These are phyloP conservation scores for Montipora capricornis DNA, from an alignment of 64 coral and sea anemone genomes.

Conservation along the genomic window DNA sequence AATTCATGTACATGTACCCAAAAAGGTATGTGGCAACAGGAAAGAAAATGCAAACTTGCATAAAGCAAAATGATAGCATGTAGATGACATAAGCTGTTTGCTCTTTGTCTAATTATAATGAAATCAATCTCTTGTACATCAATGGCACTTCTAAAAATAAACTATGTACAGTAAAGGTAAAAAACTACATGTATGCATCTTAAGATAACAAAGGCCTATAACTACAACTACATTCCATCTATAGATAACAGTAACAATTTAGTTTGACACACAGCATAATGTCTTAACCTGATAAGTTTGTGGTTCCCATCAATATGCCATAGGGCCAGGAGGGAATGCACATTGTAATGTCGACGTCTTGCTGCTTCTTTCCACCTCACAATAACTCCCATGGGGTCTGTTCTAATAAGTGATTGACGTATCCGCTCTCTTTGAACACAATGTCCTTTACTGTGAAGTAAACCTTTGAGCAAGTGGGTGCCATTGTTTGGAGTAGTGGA, in stretches of 20 bases:
- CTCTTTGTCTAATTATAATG: background rate
- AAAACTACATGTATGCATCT: background rate
- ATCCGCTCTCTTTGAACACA: conserved; percentile 68
- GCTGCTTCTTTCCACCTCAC: conserved; percentile 35
- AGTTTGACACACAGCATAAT: conserved; percentile 7
- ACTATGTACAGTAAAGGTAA: background rate
- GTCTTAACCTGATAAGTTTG: conserved; percentile 33
- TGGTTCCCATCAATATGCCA: conserved; percentile 51
- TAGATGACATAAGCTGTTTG: background rate
- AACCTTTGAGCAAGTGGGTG: conserved; percentile 51
- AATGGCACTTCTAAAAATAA: background rate
- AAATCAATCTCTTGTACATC: background rate
- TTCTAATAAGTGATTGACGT: conserved; percentile 50
- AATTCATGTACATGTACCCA: background rate
- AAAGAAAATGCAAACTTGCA: conserved; percentile 2
- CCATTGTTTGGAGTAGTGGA: conserved; percentile 45
- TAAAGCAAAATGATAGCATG: conserved; percentile 2
- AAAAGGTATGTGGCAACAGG: background rate
- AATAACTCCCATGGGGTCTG: conserved; percentile 43
- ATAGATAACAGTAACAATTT: background rate
- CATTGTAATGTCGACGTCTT: conserved; percentile 51
- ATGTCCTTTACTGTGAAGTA: conserved; percentile 58
- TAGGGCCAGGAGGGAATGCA: conserved; percentile 30
- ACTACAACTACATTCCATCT: background rate
- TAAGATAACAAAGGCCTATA: background rate